These are phyloP conservation scores for Vanessa cardui DNA, from an alignment of 2,888 invertebrate species.

Conservation along the genomic window DNA sequence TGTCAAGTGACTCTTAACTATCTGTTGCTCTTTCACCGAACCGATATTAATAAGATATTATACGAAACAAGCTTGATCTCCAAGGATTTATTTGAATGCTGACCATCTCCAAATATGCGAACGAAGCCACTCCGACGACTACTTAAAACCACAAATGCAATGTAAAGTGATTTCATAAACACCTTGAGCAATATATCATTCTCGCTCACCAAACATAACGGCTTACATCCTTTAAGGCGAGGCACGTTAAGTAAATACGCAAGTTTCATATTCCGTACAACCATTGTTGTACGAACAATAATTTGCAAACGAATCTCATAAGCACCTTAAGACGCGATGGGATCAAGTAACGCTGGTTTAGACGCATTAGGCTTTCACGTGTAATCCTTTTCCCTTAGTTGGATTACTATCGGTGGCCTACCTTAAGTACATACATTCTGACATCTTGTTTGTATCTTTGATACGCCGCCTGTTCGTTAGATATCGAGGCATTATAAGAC, in stretches of 20 bases:
- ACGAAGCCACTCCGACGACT: too few species aligned
- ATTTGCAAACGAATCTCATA: conserved; percentile 64
- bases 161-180: neutral
- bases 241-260: conserved; percentile 50
- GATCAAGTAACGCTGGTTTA: conserved; percentile 67
- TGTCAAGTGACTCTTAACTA: too few species aligned
- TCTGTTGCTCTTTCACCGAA: too few species aligned
- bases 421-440: conserved; percentile 67
- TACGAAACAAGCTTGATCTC: too few species aligned
- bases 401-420: conserved; percentile 68
- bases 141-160: too few species aligned
- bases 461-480: conserved; percentile 58
- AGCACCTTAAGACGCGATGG: conserved; percentile 54
- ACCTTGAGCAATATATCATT: conserved; percentile 1
- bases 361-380: conserved; percentile 68
- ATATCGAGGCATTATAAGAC: conserved; percentile 48
- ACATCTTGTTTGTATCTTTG: conserved; percentile 62
- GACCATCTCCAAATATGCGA: too few species aligned
- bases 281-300: conserved; percentile 66
- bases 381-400: conserved; percentile 74
- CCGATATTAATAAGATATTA: too few species aligned
- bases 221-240: conserved; percentile 9
- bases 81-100: too few species aligned
- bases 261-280: conserved; percentile 54
- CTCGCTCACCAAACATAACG: conserved; percentile 9